Conservation (phyloP, 2,797 vertebrate genomes). For the Melanogrammus aeglefinus region DNA sequence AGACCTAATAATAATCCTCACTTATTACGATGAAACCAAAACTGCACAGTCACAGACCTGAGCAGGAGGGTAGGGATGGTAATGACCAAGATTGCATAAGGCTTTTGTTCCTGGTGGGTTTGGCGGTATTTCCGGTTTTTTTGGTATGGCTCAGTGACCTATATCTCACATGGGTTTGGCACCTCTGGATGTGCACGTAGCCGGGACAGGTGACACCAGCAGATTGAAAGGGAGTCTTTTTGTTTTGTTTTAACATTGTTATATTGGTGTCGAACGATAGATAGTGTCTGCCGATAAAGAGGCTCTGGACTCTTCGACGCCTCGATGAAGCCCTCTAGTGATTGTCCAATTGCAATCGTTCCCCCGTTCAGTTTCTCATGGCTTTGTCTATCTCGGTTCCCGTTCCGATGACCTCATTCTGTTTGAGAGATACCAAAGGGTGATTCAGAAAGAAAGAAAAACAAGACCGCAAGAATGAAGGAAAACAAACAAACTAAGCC, state of each 20-base stretch:
- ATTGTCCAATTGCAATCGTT: too few relatives aligned
- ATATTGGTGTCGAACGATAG: constrained; percentile 18
- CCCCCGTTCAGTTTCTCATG: too few relatives aligned
- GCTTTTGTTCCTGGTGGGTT: constrained; percentile 71
- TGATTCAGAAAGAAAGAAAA: too few relatives aligned
- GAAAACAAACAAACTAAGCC: too few relatives aligned
- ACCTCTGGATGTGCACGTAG: constrained; percentile 56
- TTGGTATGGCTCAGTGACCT: constrained; percentile 56
- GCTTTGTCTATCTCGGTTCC: too few relatives aligned
- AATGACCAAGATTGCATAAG: constrained; percentile 56
- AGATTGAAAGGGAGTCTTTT: constrained; percentile 55
- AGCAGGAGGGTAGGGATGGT: constrained; percentile 56
- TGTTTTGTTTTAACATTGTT: constrained; percentile 30
- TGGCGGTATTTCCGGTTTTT: constrained; percentile 43
- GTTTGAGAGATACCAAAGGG: too few relatives aligned
- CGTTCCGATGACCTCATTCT: too few relatives aligned
- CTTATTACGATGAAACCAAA: constrained; percentile 31
- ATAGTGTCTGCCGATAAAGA: too few relatives aligned
- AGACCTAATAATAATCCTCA: constrained; percentile 39
- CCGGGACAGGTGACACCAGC: constrained; percentile 69
- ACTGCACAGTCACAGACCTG: constrained; percentile 43
- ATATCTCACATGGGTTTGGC: constrained; percentile 64
- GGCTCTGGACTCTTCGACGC: too few relatives aligned
- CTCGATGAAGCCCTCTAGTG: too few relatives aligned
- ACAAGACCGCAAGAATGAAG: too few relatives aligned